These are phyloP conservation scores for Calliopum simillimum DNA, from an alignment of 2,888 invertebrate genomes.

Conservation along the genomic window DNA sequence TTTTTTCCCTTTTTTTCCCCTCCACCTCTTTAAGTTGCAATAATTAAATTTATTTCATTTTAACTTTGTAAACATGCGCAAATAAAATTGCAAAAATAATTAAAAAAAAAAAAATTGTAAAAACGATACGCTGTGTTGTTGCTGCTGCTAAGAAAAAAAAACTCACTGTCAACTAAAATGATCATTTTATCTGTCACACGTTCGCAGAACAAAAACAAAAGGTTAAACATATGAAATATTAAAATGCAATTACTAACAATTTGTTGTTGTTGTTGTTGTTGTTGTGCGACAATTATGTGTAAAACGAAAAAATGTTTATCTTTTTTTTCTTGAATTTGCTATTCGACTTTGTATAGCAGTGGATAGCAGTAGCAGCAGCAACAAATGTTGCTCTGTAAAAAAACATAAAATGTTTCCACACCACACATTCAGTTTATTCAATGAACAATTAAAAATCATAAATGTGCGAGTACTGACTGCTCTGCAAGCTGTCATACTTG, in stretches of 20 bases:
- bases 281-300: neutral
- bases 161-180: too few relatives aligned
- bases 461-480: neutral
- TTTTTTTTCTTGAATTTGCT: neutral
- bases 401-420: neutral
- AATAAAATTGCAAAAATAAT: neutral
- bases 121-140: too few relatives aligned
- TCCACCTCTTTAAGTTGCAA: neutral
- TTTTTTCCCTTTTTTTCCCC: neutral
- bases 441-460: slow-evolving; percentile 3
- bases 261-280: neutral
- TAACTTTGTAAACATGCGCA: neutral
- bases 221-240: slow-evolving; percentile 21
- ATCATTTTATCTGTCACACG: too few relatives aligned
- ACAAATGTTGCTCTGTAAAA: slow-evolving; percentile 9
- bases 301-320: neutral
- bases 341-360: neutral
- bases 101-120: too few relatives aligned
- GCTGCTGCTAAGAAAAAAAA: too few relatives aligned
- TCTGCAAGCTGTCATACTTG: slow-evolving; percentile 2
- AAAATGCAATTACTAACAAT: slow-evolving; percentile 20
- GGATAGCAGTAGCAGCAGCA: neutral
- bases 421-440: slow-evolving; percentile 15
- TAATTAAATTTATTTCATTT: neutral
- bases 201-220: neutral